Evolutionary conservation across 1,140 invertebrate genomes (phyloP), one percentile per base, ranked within the genome.

Genomic region (Drosophila lini): DNA sequence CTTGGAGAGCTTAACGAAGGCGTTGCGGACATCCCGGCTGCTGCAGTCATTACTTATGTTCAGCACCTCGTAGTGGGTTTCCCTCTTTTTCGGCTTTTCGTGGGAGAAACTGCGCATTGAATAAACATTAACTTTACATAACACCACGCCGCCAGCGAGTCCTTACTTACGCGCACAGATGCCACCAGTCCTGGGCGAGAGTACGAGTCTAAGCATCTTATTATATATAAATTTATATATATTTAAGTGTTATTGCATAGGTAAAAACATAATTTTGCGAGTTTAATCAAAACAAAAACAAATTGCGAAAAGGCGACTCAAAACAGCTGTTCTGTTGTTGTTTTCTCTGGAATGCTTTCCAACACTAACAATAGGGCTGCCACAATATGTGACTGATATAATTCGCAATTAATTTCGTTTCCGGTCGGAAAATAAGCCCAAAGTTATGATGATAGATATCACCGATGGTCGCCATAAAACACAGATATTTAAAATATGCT

Each of bases 1-100:
- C 91, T 94, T 95, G 34, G 94, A 94, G 69, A 94, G 91, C 65
- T 92, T 86, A 15, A 95, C 93, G 58, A 94, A 95, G 9, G 94
- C 94, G 64, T 93, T 93, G 56, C 94, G 93, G 32, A 95, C 94
- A 42, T 95, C 94, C 89, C 93, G 94, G 36, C 93, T 91, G 5
- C 92, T 91, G 81, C 94, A 94, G 67, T 94, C 93, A 65, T 68
- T 92, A 6, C 78, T 81, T 45, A 95, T 77, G 63, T 94, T 93
- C 16, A 95, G 91, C 45, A 94, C 91, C 48, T 94, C 94, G 78
- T 95, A 95, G 75, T 94, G 93, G 25, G 90, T 93, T 86, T 93
- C 74, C 15, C 19, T 6, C 13, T 61, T 78, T 53, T 44, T 69
- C 5, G 60, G 1, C 25, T 74, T 28, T 2, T 57, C 73, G 5